Conservation (phyloP, 1,140 invertebrate genomes). For the Heliconius nattereri region DNA sequence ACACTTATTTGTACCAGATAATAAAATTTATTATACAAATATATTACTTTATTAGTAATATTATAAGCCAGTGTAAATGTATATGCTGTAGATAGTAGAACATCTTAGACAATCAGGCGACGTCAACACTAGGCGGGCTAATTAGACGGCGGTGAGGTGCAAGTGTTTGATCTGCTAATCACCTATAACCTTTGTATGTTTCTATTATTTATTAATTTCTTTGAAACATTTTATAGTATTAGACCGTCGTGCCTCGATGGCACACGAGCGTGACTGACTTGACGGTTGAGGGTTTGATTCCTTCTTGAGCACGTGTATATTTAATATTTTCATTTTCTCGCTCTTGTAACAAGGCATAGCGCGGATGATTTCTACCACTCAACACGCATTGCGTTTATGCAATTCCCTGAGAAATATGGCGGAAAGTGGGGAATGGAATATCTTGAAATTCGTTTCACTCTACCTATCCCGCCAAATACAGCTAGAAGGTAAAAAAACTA, state of each 20-base stretch:
- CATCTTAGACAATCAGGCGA: constrained; percentile 24
- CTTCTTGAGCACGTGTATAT: neutral
- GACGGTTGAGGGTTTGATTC: neutral
- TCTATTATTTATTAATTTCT: neutral
- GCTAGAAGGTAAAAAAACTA: no score
- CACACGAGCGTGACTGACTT: neutral
- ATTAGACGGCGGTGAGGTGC: constrained; percentile 25
- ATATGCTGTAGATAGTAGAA: neutral
- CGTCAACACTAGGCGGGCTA: constrained; percentile 27
- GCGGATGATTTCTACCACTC: neutral
- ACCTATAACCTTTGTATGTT: constrained; percentile 21
- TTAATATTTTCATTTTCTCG: neutral
- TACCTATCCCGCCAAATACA: no score
- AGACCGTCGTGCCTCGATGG: no score
- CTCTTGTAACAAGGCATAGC: neutral
- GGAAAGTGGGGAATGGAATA: no score
- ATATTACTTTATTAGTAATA: neutral
- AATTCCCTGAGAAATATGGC: no score
- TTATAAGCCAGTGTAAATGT: neutral
- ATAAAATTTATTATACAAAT: neutral
- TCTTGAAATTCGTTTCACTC: no score
- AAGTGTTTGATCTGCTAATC: constrained; percentile 29
- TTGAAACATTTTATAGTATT: neutral
- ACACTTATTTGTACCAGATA: no score
- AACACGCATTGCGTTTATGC: neutral